Percentiles rank a stretch among this genome's conserved stretches.
Evolutionary conservation across 2,888 invertebrate species (phyloP).

Genomic region (Unio delphinus): DNA sequence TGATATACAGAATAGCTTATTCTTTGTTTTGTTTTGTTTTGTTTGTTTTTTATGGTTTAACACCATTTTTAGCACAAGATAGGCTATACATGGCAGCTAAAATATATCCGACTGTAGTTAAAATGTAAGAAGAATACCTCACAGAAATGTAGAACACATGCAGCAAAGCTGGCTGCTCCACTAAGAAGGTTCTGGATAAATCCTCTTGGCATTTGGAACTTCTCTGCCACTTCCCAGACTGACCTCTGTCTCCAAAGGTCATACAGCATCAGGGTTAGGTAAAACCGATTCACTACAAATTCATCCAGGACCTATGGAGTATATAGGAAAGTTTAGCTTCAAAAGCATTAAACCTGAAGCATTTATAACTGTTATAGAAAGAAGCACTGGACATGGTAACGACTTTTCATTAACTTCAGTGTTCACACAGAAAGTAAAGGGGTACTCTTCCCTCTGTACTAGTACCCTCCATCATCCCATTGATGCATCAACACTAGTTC

Average conservation of each 20-base stretch:
- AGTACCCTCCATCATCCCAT: no score
- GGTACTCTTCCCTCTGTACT: no score
- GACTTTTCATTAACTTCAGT: no score
- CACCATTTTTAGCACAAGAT: no score
- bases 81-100: no score
- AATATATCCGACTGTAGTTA: no score
- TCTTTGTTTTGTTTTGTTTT: no score
- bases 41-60: no score
- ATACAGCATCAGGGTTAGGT: constrained; percentile 86
- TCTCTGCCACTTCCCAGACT: constrained; percentile 76
- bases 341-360: neutral
- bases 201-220: constrained; percentile 84
- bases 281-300: constrained; percentile 83
- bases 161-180: constrained; percentile 81
- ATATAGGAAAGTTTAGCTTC: constrained; percentile 17
- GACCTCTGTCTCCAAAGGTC: constrained; percentile 75
- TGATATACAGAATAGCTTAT: no score
- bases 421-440: no score
- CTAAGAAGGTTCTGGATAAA: constrained; percentile 83
- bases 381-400: no score
- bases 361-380: neutral
- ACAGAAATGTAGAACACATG: constrained; percentile 85
- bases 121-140: constrained; percentile 72
- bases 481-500: no score
- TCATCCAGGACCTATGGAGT: constrained; percentile 47